Conservation (phyloP, 1,140 invertebrate species). For the Chionoecetes opilio region DNA sequence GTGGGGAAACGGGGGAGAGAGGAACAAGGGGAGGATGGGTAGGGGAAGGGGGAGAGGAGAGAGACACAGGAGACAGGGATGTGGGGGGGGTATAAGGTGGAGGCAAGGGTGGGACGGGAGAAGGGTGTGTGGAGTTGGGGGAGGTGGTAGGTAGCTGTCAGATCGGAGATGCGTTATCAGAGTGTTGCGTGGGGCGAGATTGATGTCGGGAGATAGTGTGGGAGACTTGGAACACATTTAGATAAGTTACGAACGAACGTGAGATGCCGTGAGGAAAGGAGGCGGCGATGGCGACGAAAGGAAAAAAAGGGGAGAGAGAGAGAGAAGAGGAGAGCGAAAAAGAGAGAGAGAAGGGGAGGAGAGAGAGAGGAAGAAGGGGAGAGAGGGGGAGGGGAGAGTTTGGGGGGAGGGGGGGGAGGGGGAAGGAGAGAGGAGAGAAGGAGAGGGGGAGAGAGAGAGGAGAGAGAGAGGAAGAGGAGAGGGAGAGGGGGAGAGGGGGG, state of each 20-base stretch:
- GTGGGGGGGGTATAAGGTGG: not conserved
- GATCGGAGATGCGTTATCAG: not conserved
- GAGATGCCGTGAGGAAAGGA: not conserved
- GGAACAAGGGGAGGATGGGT: too few relatives aligned
- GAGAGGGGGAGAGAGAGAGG: too few relatives aligned
- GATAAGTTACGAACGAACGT: not conserved
- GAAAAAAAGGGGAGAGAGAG: not conserved
- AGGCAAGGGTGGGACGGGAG: not conserved
- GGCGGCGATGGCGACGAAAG: not conserved
- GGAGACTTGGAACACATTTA: not conserved
- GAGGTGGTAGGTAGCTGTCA: not conserved
- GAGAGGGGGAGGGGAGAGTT: too few relatives aligned
- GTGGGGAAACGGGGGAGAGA: too few relatives aligned
- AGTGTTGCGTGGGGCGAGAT: not conserved
- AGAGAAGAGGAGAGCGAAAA: too few relatives aligned
- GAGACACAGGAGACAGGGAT: too few relatives aligned
- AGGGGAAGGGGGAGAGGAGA: too few relatives aligned
- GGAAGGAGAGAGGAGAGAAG: too few relatives aligned
- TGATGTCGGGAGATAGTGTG: not conserved
- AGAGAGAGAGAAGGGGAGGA: too few relatives aligned
- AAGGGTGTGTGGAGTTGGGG: not conserved
- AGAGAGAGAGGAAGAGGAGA: not conserved
- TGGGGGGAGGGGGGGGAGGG: too few relatives aligned
- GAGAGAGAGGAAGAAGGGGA: too few relatives aligned
- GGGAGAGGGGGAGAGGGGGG: not conserved